Conservation (phyloP, 2,113 vertebrate genomes). For the Recurvirostra avosetta region DNA sequence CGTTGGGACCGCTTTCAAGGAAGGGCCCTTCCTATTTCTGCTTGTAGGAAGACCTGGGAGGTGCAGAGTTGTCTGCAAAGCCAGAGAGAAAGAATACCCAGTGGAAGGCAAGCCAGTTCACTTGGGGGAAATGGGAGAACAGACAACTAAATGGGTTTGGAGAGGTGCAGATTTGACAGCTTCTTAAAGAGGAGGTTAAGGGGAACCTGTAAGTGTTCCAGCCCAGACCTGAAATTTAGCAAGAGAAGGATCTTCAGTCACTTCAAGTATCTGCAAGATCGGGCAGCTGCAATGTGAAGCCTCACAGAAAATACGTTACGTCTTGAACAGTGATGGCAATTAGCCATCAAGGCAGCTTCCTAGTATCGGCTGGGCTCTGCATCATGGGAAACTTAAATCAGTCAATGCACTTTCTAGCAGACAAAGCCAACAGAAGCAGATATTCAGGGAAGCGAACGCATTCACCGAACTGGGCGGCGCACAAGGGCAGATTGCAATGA, state of each 20-base stretch:
- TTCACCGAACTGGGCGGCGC: rapidly evolving
- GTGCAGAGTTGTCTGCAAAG: neutral
- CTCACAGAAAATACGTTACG: neutral
- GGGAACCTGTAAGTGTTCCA: neutral
- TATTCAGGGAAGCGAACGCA: neutral
- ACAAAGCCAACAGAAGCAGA: neutral
- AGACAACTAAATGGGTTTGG: neutral
- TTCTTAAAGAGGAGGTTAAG: neutral
- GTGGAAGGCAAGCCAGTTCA: neutral
- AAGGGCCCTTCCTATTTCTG: neutral
- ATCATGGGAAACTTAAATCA: neutral
- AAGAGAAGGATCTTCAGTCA: neutral
- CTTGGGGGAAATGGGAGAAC: neutral
- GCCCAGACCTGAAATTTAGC: neutral
- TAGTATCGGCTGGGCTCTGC: neutral
- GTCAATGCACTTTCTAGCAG: neutral
- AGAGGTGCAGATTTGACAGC: neutral
- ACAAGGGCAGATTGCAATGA: neutral
- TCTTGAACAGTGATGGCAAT: neutral
- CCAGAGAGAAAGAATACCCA: neutral
- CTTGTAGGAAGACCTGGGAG: neutral
- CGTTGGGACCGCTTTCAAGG: neutral
- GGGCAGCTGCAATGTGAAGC: neutral
- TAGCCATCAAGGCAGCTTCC: neutral
- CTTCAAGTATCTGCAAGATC: neutral